Conservation (phyloP, 2,888 invertebrate species). For the Siphlonurus alternatus region DNA sequence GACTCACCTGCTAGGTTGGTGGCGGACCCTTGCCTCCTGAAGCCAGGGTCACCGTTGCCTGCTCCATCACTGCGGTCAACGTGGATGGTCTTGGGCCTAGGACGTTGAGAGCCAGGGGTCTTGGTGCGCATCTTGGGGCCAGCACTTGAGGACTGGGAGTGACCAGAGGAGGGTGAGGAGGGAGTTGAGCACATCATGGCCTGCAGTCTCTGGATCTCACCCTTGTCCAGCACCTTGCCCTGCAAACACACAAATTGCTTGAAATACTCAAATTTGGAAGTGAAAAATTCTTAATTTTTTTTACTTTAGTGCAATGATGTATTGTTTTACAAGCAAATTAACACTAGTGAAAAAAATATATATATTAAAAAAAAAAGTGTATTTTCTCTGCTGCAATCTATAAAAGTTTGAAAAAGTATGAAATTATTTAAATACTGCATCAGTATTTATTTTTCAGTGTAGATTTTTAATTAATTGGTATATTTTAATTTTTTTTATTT, state of each 20-base stretch:
- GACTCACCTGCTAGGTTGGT: conserved; percentile 63
- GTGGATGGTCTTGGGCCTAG: conserved; percentile 75
- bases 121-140: conserved; percentile 35
- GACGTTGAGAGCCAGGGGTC: conserved; percentile 29
- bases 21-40: conserved; percentile 39
- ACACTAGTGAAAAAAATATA: too few species aligned
- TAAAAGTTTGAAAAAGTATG: too few species aligned
- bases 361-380: too few species aligned
- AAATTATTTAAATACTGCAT: too few species aligned
- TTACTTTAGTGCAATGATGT: neutral
- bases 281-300: too few species aligned
- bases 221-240: conserved; percentile 66
- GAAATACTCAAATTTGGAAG: conserved; percentile 1
- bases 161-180: neutral
- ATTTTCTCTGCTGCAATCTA: too few species aligned
- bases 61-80: conserved; percentile 53
- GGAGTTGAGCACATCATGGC: neutral
- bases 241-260: conserved; percentile 23
- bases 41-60: neutral
- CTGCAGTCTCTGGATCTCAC: conserved; percentile 29
- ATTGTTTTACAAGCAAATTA: neutral
- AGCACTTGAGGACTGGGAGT: neutral
- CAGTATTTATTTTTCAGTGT: too few species aligned
- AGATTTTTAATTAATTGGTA: too few species aligned
- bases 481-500: too few species aligned